Conservation (phyloP, 2,797 vertebrate species). For the Halcyon chelicuti region DNA sequence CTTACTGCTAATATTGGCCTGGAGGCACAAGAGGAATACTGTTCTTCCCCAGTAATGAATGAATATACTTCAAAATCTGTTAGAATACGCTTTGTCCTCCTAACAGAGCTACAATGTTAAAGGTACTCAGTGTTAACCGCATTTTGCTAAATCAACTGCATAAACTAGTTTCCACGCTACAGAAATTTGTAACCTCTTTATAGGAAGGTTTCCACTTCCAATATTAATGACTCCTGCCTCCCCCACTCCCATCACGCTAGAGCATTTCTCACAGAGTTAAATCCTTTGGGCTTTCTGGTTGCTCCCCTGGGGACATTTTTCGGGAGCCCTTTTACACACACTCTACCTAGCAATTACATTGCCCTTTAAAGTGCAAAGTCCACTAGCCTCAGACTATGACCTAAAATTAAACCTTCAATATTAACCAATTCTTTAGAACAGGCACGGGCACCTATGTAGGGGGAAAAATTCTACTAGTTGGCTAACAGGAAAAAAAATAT, state of each 20-base stretch:
- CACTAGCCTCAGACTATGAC: background rate
- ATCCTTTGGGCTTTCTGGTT: background rate
- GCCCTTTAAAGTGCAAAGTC: background rate
- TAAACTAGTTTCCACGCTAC: background rate
- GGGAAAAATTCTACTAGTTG: background rate
- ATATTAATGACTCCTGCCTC: background rate
- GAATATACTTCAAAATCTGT: background rate
- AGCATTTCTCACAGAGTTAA: background rate
- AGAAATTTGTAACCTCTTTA: too few relatives aligned
- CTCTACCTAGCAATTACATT: background rate
- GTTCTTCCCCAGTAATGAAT: background rate
- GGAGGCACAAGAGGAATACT: background rate
- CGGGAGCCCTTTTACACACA: background rate
- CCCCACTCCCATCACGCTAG: fast-evolving
- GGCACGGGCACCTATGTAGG: fast-evolving
- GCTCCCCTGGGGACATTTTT: background rate
- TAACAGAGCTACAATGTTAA: background rate
- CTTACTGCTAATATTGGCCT: background rate
- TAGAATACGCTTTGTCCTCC: background rate
- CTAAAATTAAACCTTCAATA: background rate
- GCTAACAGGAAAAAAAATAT: background rate
- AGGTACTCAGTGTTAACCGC: background rate
- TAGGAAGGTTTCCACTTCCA: background rate
- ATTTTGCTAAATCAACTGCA: background rate
- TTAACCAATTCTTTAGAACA: background rate